Base-by-base conservation (phyloP, 2,113 vertebrate species). In the Menura novaehollandiae region DNA sequence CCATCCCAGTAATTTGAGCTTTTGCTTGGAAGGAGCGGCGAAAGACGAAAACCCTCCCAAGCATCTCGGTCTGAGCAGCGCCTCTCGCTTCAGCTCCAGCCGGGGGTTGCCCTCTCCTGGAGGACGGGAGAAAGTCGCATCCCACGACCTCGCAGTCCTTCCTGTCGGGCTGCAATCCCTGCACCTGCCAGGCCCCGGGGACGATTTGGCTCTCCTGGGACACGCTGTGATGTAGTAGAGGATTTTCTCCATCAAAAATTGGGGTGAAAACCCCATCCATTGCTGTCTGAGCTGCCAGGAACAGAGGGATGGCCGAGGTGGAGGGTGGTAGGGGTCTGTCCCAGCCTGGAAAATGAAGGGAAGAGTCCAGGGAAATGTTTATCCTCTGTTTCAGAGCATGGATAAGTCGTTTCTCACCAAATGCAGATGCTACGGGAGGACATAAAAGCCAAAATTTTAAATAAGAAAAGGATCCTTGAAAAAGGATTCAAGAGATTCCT, bases 91-190 rank as follows among this genome's bases (percentile, higher is more conserved):
- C 91, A 92, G 93, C 15, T 74, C 85, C 76, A 87, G 93, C 84
- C 92, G 56, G 53, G 94, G 76, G 11, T 92, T 97, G 97, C 97
- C 97, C 97, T 89, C 97, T 97, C 90, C 96, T 95, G 97, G 96
- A 97, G 56, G 78, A 69, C 21, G 27, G 51, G 51, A n/a, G 84
- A 59, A 85, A 72, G 26, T 89, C 37, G 2, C 91, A 89, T 43
- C 60, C 56, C 84, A 10, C 14, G 5, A 23, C 20, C 26, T 68
- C 15, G 3, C 27, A 22, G 2, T 18, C 43, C 15, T 46, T 55
- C 56, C 47, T 35, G 26, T 23, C 1, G 6, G 23, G 69, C 24
- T 66, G 35, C 1, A n/a, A 55, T 11, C 33, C 73, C 37, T 11
- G n/a, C 60, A 69, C 68, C 85, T 84, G 77, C 35, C 63, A 13